These are phyloP conservation scores for Limulus polyphemus DNA, from an alignment of 2,888 invertebrate species.

Conservation along the genomic window DNA sequence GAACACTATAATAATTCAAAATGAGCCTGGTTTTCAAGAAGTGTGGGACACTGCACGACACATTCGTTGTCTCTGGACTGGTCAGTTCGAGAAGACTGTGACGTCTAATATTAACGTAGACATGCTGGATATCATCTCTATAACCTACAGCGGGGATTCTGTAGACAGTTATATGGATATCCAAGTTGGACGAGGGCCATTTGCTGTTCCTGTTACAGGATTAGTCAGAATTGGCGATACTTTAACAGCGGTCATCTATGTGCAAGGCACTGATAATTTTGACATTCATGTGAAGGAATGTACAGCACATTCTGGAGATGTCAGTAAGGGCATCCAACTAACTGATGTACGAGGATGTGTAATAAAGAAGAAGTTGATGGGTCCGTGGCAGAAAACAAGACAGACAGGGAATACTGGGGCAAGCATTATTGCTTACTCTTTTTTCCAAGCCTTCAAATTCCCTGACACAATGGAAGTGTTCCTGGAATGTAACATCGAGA, in stretches of 20 bases:
- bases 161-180: conserved; percentile 65
- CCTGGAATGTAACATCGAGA: conserved; percentile 66
- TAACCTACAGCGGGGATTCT: conserved; percentile 72
- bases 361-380: conserved; percentile 63
- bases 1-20: conserved; percentile 61
- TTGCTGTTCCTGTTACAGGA: conserved; percentile 56
- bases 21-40: conserved; percentile 59
- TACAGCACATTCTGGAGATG: conserved; percentile 54
- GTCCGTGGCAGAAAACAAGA: conserved; percentile 64
- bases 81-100: conserved; percentile 59
- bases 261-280: conserved; percentile 64
- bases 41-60: conserved; percentile 66
- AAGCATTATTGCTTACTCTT: conserved; percentile 38
- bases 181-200: conserved; percentile 54
- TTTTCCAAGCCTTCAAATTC: conserved; percentile 47
- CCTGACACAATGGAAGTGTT: conserved; percentile 70
- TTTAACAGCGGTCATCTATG: conserved; percentile 66
- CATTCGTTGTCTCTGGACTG: conserved; percentile 69
- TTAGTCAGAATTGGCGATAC: conserved; percentile 66
- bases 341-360: conserved; percentile 65
- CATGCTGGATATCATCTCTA: conserved; percentile 63
- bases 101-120: conserved; percentile 62
- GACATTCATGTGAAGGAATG: conserved; percentile 65
- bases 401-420: conserved; percentile 59
- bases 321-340: conserved; percentile 51